phyloP scores from a whole-genome alignment of 2,888 invertebrate genomes.

The Trachelus troglodyta region DNA sequence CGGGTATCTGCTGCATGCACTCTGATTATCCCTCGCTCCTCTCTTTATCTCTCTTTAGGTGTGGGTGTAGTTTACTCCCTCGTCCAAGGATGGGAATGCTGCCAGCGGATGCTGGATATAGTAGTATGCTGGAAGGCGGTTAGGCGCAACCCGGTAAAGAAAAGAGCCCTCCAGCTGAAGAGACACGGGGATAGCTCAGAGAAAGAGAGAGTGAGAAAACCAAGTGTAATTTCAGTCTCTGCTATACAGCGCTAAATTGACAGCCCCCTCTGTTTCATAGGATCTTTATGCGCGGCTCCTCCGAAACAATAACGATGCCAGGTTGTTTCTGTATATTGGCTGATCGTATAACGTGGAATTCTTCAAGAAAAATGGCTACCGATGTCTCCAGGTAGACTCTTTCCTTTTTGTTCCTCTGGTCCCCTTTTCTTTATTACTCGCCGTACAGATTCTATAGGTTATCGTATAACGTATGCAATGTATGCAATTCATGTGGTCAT shows the following conservation, averaged over 20 bases:
- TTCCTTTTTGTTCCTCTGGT: no score
- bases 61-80: constrained; percentile 14
- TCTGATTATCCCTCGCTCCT: constrained; percentile 31
- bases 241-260: constrained; percentile 41
- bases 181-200: neutral
- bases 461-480: no score
- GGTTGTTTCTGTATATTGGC: no score
- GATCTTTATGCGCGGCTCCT: constrained; percentile 37
- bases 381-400: no score
- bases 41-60: constrained; percentile 24
- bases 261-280: constrained; percentile 34
- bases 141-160: neutral
- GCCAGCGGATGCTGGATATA: neutral
- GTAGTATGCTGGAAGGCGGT: neutral
- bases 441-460: no score
- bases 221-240: constrained; percentile 38
- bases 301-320: constrained; percentile 42
- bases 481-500: no score
- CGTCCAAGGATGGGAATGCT: no score
- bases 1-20: constrained; percentile 26
- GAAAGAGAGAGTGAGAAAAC: constrained; percentile 15
- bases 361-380: no score
- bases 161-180: neutral
- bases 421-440: no score
- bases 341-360: no score